Conservation (phyloP, 2,113 vertebrate genomes). For the Chlorodrepanis virens region DNA sequence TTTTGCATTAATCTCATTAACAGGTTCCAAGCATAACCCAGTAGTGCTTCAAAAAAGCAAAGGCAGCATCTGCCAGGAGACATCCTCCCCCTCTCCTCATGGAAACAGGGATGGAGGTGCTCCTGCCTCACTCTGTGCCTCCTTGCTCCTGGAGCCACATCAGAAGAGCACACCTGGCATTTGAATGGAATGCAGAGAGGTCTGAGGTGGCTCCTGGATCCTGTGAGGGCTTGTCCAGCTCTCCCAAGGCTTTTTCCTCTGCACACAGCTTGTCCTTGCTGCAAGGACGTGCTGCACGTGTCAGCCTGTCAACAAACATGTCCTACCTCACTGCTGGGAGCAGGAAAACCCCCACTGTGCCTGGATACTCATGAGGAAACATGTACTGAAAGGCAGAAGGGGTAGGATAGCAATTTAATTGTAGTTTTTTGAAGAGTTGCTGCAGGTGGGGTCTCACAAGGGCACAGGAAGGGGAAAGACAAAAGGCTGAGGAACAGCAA, state of each 20-base stretch:
- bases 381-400: background rate
- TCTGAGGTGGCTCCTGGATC: background rate
- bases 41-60: background rate
- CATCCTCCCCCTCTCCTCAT: background rate
- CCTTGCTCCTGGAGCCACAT: background rate
- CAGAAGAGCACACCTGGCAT: constrained; percentile 14
- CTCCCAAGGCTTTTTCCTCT: background rate
- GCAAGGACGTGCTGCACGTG: background rate
- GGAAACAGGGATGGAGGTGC: background rate
- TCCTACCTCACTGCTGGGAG: background rate
- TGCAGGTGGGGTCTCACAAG: background rate
- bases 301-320: background rate
- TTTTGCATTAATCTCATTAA: background rate
- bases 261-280: background rate
- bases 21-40: background rate
- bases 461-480: background rate
- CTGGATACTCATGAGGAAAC: background rate
- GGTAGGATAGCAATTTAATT: background rate
- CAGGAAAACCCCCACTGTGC: background rate
- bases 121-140: background rate
- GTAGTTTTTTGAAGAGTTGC: background rate
- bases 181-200: constrained; percentile 36
- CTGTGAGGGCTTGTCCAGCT: constrained; percentile 51
- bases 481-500: background rate
- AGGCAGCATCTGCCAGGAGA: background rate